Percentiles rank a stretch among this genome's conserved stretches.
Evolutionary conservation across 2,113 vertebrate species (phyloP).

Genomic region (Hystrix cristata): DNA sequence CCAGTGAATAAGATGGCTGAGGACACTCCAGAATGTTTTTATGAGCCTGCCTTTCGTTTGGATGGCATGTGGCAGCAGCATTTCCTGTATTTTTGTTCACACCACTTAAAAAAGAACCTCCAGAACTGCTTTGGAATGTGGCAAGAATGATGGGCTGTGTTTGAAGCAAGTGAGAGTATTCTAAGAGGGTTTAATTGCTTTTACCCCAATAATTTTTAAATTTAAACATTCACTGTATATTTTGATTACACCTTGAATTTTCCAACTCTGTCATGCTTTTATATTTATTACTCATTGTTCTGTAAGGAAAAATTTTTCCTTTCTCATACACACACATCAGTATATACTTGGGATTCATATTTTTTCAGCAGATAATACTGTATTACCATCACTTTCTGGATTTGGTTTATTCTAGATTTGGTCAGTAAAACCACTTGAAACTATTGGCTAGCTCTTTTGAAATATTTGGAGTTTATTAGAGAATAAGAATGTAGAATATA

Average conservation of each 20-base stretch:
- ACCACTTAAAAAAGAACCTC: background rate
- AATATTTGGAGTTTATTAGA: slow-evolving; percentile 17
- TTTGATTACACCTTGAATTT: background rate
- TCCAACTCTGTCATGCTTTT: background rate
- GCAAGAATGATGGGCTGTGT: background rate
- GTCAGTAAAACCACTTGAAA: background rate
- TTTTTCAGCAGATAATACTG: background rate
- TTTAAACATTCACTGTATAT: background rate
- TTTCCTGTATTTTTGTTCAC: background rate
- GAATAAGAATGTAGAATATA: background rate
- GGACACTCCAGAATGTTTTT: background rate
- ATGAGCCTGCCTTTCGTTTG: background rate
- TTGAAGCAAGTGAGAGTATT: background rate
- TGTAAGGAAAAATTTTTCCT: background rate
- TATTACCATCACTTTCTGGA: background rate
- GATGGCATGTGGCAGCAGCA: background rate
- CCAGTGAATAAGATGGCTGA: background rate
- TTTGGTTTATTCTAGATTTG: background rate
- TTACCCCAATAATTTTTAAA: background rate
- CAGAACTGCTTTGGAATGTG: background rate
- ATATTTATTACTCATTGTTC: slow-evolving; percentile 1
- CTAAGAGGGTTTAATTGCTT: background rate
- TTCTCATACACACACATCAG: background rate
- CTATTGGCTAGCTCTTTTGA: background rate
- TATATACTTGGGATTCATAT: background rate